Base-by-base conservation (phyloP, 2,113 vertebrate genomes). In the Saccopteryx leptura region DNA sequence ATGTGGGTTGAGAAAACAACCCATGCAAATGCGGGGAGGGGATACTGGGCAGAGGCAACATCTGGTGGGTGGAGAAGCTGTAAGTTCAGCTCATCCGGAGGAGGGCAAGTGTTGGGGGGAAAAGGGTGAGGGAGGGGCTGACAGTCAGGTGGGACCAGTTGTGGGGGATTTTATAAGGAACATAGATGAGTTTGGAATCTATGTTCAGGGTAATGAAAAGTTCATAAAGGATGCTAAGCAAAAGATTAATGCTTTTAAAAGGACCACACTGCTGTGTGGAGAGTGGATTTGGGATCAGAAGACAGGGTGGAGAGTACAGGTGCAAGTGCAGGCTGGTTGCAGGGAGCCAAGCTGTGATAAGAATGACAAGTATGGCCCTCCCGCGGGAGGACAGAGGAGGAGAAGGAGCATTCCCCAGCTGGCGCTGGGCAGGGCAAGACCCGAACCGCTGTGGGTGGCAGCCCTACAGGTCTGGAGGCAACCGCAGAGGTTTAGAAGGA, bases 221-320 rank as follows among this genome's bases (percentile, higher is more conserved):
- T 52, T 87, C 68, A 50, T 58, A 74, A 68, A 65, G 28, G 71
- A 21, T 33, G 68, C 66, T 24, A 39, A 39, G 26, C 15, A 26
- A 66, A 72, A 12, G 68, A 63, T 54, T 8, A 54, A 56, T 21
- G 8, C 24, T 56, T 48, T 72, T 48, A 28, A 18, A 87, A 46
- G 84, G 26, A 15, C 21, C 26, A 9, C 24, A 19, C 61, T 76
- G 28, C 28, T 56, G 3, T 2, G 1, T 81, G 31, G 46, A 81
- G 58, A 74, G 12, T n/a, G 84, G 24, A 11, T 82, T 24, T 78
- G 66, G 46, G 60, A 10, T 8, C 69, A 24, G 54, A 7, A 48
- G 48, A 15, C 0, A 1, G 11, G 17, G 5, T 24, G 1, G 28
- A 24, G 24, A 7, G 19, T 13, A 7, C n/a, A 10, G 28, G 19